Percentiles rank a stretch among this genome's conserved stretches.
These are phyloP conservation scores for Oriolus oriolus DNA, from an alignment of 2,113 vertebrate species.

Conservation along the genomic window DNA sequence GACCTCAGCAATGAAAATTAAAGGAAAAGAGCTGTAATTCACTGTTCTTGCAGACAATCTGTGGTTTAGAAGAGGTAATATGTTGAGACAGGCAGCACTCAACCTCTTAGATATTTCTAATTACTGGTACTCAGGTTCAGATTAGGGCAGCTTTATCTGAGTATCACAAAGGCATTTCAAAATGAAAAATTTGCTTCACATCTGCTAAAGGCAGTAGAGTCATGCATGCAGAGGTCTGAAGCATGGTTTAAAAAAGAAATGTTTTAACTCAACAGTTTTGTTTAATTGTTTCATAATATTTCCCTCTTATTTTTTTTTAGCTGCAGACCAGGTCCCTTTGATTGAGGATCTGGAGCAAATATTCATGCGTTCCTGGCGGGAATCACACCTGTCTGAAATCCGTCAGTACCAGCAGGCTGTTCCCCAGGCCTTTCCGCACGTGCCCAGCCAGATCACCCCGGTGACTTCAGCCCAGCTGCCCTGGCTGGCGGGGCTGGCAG, in stretches of 20 bases:
- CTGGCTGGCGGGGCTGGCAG: constrained; percentile 92
- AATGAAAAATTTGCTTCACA: neutral
- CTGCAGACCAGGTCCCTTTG: constrained; percentile 89
- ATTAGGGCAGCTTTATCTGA: neutral
- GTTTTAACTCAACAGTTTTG: neutral
- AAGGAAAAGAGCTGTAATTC: neutral
- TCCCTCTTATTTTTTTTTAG: constrained; percentile 46
- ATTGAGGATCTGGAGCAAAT: constrained; percentile 97
- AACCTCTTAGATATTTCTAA: neutral
- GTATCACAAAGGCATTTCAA: neutral
- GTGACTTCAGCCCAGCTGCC: constrained; percentile 90
- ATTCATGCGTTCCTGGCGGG: constrained; percentile 93
- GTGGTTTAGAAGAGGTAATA: neutral
- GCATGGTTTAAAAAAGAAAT: neutral
- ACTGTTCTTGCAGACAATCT: neutral
- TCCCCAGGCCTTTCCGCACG: constrained; percentile 66
- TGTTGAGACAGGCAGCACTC: neutral
- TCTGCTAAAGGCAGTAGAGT: neutral
- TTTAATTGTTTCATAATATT: neutral
- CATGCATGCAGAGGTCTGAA: neutral
- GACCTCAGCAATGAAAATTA: neutral
- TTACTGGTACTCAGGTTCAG: neutral
- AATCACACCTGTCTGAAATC: constrained; percentile 89
- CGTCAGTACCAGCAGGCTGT: constrained; percentile 86
- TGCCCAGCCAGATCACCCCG: constrained; percentile 69